Conservation (phyloP, 2,113 vertebrate species). For the Tringa solitaria region DNA sequence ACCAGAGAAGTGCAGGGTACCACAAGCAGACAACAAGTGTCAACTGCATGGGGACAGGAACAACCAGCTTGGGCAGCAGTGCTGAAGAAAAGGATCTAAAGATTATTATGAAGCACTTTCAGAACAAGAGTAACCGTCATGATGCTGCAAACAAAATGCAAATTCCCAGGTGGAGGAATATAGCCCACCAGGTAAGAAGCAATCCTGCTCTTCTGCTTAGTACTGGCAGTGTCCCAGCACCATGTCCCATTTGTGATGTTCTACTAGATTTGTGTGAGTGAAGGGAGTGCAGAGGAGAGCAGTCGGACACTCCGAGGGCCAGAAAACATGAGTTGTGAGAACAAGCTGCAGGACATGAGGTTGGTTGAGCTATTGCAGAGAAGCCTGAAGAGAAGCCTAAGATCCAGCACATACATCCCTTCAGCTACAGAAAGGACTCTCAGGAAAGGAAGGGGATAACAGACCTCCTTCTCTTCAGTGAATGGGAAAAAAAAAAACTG, state of each 20-base stretch:
- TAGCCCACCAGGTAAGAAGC: background rate
- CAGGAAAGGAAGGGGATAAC: background rate
- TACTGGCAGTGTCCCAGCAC: background rate
- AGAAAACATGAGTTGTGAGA: background rate
- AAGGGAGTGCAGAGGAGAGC: background rate
- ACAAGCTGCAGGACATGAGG: fast-evolving
- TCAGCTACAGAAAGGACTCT: background rate
- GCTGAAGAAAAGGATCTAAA: background rate
- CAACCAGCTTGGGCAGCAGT: background rate
- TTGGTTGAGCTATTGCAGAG: background rate
- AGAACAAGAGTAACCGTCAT: background rate
- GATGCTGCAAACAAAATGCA: background rate
- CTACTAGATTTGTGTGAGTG: background rate
- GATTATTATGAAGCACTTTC: background rate
- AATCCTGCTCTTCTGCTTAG: background rate
- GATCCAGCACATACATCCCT: background rate
- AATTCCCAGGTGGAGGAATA: background rate
- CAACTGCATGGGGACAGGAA: background rate
- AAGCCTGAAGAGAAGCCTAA: background rate
- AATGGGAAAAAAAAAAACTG: background rate
- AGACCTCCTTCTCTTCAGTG: background rate
- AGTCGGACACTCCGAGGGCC: fast-evolving
- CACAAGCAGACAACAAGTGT: background rate
- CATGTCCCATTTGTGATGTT: background rate
- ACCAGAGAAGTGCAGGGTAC: background rate